Conservation (phyloP, 1,140 invertebrate species). For the Drosophila repletoides region DNA sequence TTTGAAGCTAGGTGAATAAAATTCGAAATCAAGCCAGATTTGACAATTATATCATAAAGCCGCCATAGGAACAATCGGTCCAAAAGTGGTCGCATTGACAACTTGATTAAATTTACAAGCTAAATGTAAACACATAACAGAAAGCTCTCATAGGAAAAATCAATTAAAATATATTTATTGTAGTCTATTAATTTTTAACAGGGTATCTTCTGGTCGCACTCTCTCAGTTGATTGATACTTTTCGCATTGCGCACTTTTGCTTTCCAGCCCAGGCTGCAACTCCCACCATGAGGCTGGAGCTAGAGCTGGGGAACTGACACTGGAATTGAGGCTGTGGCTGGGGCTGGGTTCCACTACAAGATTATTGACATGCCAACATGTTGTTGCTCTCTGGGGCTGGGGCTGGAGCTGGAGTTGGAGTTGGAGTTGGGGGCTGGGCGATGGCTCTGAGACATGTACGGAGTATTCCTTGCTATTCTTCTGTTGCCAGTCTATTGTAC, state of each 20-base stretch:
- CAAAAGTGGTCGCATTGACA: too few species aligned
- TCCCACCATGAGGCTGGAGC: constrained; percentile 20
- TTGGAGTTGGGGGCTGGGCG: neutral
- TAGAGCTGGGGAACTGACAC: neutral
- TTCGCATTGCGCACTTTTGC: constrained; percentile 40
- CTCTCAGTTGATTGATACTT: constrained; percentile 4
- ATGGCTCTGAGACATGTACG: neutral
- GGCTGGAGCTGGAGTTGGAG: constrained; percentile 2
- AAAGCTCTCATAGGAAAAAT: neutral
- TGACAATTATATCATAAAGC: too few species aligned
- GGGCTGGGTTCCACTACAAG: constrained; percentile 48
- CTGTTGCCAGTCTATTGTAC: constrained; percentile 24
- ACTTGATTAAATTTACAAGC: too few species aligned
- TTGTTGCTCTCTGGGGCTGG: constrained; percentile 58
- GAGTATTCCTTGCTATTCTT: constrained; percentile 16
- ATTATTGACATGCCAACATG: constrained; percentile 79
- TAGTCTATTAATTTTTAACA: neutral
- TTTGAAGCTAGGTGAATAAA: too few species aligned
- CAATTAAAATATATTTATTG: neutral
- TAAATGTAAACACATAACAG: too few species aligned
- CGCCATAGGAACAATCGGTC: neutral
- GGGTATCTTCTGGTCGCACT: neutral
- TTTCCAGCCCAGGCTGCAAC: constrained; percentile 35
- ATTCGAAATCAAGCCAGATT: too few species aligned
- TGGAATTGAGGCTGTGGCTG: neutral